phyloP scores from a whole-genome alignment of 2,797 vertebrate species.

The Argya squamiceps region DNA sequence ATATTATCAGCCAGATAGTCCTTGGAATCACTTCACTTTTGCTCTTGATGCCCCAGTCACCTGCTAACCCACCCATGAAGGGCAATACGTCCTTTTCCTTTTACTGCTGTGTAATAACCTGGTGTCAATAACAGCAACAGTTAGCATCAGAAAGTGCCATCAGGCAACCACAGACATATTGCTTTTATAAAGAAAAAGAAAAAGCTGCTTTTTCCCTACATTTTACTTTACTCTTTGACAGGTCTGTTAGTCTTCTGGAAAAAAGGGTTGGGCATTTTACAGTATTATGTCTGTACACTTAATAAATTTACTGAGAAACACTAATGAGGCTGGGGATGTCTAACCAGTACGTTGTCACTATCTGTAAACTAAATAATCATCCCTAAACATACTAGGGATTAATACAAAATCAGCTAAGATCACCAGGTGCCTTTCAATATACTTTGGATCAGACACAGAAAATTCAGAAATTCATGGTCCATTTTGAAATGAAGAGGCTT shows the following conservation, averaged over 20 bases:
- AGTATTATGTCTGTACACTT: neutral
- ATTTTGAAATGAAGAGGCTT: neutral
- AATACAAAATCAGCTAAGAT: neutral
- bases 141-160: neutral
- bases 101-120: neutral
- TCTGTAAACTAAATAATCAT: neutral
- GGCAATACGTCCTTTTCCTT: neutral
- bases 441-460: neutral
- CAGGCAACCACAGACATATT: neutral
- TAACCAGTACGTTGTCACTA: neutral
- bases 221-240: neutral
- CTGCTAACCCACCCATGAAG: neutral
- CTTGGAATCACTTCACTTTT: neutral
- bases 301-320: neutral
- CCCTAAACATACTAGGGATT: neutral
- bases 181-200: neutral
- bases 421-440: neutral
- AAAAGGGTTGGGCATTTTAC: neutral
- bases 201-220: fast-evolving
- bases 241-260: neutral
- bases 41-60: neutral
- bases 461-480: slow-evolving; percentile 21
- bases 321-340: slow-evolving; percentile 1
- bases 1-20: neutral
- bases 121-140: neutral